A percentile compares a stretch with the other conserved stretches of the same genome.
Conservation (phyloP, 2,797 vertebrate genomes). For the Poeciliopsis presidionis region DNA sequence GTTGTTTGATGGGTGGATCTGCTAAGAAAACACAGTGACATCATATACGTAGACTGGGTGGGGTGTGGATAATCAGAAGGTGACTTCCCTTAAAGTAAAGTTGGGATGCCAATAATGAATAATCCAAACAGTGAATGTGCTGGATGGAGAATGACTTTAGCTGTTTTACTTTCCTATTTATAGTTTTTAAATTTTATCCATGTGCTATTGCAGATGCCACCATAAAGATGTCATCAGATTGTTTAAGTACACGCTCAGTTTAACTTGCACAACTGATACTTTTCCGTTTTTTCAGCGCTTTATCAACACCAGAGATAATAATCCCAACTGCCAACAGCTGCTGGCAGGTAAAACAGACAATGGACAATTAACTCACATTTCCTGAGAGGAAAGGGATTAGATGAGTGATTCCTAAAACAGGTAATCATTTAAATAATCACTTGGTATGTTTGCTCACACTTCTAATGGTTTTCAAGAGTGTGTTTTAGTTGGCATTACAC, state of each 20-base stretch:
- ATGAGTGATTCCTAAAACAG: neutral
- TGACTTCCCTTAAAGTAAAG: slow-evolving; percentile 8
- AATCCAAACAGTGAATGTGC: neutral
- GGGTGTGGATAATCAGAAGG: neutral
- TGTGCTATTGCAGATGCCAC: neutral
- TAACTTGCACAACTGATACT: neutral
- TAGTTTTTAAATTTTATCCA: neutral
- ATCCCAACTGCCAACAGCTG: slow-evolving; percentile 47
- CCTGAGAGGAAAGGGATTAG: neutral
- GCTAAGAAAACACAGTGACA: neutral
- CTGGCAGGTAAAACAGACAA: slow-evolving; percentile 39
- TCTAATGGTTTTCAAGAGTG: neutral
- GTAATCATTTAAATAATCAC: slow-evolving; percentile 1
- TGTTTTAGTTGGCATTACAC: neutral
- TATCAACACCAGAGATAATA: slow-evolving; percentile 32
- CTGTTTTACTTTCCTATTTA: neutral
- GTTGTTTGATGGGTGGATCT: slow-evolving; percentile 9
- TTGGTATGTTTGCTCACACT: slow-evolving; percentile 1
- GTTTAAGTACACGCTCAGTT: neutral
- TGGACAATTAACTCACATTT: slow-evolving; percentile 13
- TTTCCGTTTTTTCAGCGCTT: slow-evolving; percentile 2
- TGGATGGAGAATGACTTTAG: neutral
- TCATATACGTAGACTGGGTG: neutral
- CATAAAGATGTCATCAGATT: neutral
- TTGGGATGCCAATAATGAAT: neutral